Percentiles rank a stretch among this genome's conserved stretches.
Evolutionary conservation across 2,888 invertebrate species (phyloP).

Genomic region (Asteroscopus sphinx): DNA sequence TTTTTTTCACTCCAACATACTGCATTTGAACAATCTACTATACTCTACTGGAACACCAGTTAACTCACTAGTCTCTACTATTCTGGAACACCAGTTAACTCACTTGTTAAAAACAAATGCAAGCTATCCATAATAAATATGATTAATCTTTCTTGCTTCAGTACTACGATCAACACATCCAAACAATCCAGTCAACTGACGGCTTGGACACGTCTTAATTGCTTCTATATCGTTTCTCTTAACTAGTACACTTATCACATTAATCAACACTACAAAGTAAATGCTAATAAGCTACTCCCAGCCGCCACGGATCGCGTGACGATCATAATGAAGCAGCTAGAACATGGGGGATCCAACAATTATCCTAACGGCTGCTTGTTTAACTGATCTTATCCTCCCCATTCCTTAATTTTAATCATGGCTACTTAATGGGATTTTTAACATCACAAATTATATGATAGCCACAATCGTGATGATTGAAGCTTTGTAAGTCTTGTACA

Average conservation of each 20-base stretch:
- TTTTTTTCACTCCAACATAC: no score
- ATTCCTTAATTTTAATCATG: conserved; percentile 52
- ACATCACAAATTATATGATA: conserved; percentile 49
- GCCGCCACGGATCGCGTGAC: conserved; percentile 53
- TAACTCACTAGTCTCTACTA: no score
- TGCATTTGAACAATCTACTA: no score
- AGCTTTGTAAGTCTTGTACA: conserved; percentile 7
- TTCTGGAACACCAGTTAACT: no score
- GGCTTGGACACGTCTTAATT: conserved; percentile 1
- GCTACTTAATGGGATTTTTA: conserved; percentile 54
- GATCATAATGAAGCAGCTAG: conserved; percentile 40
- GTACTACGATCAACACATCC: background rate
- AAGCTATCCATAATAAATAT: no score
- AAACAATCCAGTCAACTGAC: background rate
- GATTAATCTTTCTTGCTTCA: no score
- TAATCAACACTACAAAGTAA: conserved; percentile 40
- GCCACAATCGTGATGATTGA: background rate
- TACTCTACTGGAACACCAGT: no score
- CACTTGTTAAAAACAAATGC: no score
- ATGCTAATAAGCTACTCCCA: conserved; percentile 35
- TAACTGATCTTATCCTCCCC: conserved; percentile 46
- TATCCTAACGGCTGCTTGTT: conserved; percentile 52
- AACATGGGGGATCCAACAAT: conserved; percentile 57
- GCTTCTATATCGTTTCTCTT: conserved; percentile 23
- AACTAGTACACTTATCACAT: conserved; percentile 33